Evolutionary conservation across 2,797 vertebrate genomes (phyloP), one percentile per base, ranked within the genome.

Genomic region (Eidolon dupreanum): DNA sequence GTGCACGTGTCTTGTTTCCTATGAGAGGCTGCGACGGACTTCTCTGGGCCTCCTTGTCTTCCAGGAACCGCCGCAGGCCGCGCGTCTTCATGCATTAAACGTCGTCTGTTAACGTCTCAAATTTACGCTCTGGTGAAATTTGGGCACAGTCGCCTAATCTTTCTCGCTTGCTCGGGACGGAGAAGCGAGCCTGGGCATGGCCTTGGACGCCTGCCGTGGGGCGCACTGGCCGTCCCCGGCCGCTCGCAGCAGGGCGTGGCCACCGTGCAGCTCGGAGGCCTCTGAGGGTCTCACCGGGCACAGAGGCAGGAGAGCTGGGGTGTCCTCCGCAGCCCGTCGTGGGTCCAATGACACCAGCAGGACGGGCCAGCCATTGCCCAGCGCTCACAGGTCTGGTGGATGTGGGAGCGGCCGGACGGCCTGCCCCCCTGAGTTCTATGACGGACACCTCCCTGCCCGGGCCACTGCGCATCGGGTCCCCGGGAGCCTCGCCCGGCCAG

Each of bases 41-140:
- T 71, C 79, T 55, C 85, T 77, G 85, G 73, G 17, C 20, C 90
- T 84, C 36, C 77, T 85, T 92, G 26, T 86, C 74, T 94, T 41
- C n/a, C 26, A 17, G 43, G 36, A 59, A 71, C 31, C 65, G 74
- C 33, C 33, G 59, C 1, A 53, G 19, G 38, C 31, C 49, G 1
- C 33, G 57, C 70, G 28, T 93, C 77, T 46, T 95, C 36, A 24
- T 77, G 73, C n/a, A n/a, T n/a, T n/a, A n/a, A n/a, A n/a, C n/a
- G n/a, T n/a, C n/a, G n/a, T n/a, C n/a, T n/a, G n/a, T n/a, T n/a
- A n/a, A n/a, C 78, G 70, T 93, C 31, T 88, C 88, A 87, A 51
- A 88, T 75, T 22, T 26, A 17, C 13, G 38, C 81, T 92, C 36
- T 33, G 22, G 11, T 70, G 41, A 90, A 90, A n/a, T n/a, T n/a